Base-by-base conservation (phyloP, 1,140 invertebrate genomes). In the Holotrichia oblita region DNA sequence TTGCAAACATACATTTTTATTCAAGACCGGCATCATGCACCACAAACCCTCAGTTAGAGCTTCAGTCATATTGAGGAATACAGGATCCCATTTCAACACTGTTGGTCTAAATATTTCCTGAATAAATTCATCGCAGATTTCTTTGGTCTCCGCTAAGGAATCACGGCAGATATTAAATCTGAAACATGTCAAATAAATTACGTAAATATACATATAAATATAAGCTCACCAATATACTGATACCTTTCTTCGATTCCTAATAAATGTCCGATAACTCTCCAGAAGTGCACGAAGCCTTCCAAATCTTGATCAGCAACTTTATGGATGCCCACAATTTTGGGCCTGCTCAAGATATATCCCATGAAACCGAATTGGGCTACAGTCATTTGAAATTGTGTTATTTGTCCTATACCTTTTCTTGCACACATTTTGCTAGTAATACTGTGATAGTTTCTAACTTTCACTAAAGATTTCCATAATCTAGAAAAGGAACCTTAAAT, bases 311-410 rank as follows among this genome's bases (percentile, higher is more conserved):
- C 81, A 27, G 87, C 88, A 6, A 83, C 82, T 8, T 87, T 64
- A 0, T 81, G 78, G 2, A 95, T 85, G 0, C 93, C 93, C 41
- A 95, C 88, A 27, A 89, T 85, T 44, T 92, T 87, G 0, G 93
- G 90, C 59, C 90, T 90, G 7, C 94, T 78, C 0, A 95, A 83
- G 0, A 92, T 89, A 69, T 93, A 91, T 3, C 95, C 95, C 77
- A 97, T 91, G 82, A 97, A 97, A 7, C 93, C 94, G 81, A 94
- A 95, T 84, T 94, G 93, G 0, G 95, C 95, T 0, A 96, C 82
- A 0, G 92, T 92, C 90, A 97, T 91, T 80, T 96, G 95, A 77
- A 92, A 89, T 85, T 97, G 95, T 0, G 91, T 91, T 8, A 90
- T 89, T 44, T 40, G 34, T 6, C 83, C 82, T 3, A 90, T 84